Evolutionary conservation across 2,888 invertebrate species (phyloP).

Genomic region (Phalangium opilio): DNA sequence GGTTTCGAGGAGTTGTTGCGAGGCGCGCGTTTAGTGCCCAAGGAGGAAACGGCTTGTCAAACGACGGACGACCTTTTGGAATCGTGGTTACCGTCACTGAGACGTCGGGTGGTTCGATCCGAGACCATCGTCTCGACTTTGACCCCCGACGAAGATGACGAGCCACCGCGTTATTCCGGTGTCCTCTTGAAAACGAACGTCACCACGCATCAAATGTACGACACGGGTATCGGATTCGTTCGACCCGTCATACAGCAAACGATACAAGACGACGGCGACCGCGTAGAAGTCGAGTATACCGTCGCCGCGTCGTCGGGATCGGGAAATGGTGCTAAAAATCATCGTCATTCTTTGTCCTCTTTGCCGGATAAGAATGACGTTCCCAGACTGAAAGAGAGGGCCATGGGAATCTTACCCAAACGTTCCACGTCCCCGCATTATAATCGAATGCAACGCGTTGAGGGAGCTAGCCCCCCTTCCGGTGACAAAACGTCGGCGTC

Average conservation of each 20-base stretch:
- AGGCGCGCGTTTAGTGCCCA: background rate
- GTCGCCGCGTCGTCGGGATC: no score
- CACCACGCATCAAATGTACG: background rate
- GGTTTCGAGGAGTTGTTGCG: conserved; percentile 9
- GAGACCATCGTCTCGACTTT: conserved; percentile 10
- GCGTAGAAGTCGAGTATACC: conserved; percentile 15
- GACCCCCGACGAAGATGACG: conserved; percentile 10
- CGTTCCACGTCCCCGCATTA: conserved; percentile 12
- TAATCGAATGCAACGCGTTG: conserved; percentile 4
- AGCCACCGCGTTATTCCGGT: background rate
- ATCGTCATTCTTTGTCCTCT: background rate
- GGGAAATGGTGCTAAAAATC: no score
- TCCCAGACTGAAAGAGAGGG: conserved; percentile 4
- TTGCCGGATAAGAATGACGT: conserved; percentile 5
- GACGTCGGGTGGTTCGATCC: conserved; percentile 11
- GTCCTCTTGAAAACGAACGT: background rate
- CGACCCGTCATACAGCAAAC: no score
- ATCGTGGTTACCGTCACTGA: conserved; percentile 16
- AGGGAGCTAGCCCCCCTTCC: background rate
- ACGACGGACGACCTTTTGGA: conserved; percentile 20
- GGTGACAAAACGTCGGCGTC: background rate
- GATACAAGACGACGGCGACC: conserved; percentile 1
- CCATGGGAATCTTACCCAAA: conserved; percentile 10
- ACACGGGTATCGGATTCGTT: background rate
- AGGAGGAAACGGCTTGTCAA: conserved; percentile 16